Base-by-base conservation (phyloP, 1,140 invertebrate species). In the Diachasma alloeum region DNA sequence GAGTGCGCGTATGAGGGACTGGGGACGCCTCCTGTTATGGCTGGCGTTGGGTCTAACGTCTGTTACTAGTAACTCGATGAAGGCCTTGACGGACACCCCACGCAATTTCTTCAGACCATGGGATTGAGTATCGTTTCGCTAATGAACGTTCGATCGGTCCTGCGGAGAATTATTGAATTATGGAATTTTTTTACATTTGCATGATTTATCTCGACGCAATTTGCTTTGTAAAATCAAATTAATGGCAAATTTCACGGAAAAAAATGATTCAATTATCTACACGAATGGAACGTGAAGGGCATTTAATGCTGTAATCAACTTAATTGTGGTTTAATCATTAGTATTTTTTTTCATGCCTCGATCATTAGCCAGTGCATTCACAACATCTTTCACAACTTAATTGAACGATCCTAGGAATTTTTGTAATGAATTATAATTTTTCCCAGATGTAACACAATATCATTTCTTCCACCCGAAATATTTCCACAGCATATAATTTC, bases 51-150 rank as follows among this genome's bases (percentile, higher is more conserved):
- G 83, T 81, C 81, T 80, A 80, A 46, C 56, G 39, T 71, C 71
- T 74, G 26, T 78, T 74, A 81, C 78, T 67, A 76, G 68, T 78
- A 15, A 75, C 72, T 48, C 71, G 68, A 39, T 79, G 76, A 83
- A 83, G 85, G 9, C 83, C 83, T 85, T 84, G 83, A 83, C 81
- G 81, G 81, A 82, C 81, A 86, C 82, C 84, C 82, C 71, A 76
- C 68, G 68, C 76, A 79, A 72, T 79, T 56, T 71, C 77, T 63
- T 70, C 42, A 74, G 78, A 56, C 59, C 46, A 36, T 36, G 79
- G 75, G 6, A 72, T 72, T 31, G 48, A 46, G 69, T 17, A 78
- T 73, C 75, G 31, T 31, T 78, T 77, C 81, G 76, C 76, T 77
- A 72, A 81, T 81, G 78, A 77, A 68, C 17, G 79, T 76, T 75